phyloP scores from a whole-genome alignment of 2,113 vertebrate species.

The Vidua macroura region DNA sequence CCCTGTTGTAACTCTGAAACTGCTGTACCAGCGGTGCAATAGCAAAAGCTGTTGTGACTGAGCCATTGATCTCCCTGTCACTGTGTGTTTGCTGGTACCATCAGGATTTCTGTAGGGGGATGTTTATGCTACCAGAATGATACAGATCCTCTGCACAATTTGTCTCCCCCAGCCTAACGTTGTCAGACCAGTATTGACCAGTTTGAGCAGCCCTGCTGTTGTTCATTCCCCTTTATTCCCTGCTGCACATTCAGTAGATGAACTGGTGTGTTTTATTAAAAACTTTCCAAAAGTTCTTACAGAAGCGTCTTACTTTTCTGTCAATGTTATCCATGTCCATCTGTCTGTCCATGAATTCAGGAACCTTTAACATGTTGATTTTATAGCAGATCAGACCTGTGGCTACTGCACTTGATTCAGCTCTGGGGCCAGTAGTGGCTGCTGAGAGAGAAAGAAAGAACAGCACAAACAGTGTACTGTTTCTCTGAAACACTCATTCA shows the following conservation, averaged over 20 bases:
- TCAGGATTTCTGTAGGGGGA: neutral
- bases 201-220: neutral
- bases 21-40: neutral
- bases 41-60: neutral
- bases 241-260: neutral
- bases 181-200: neutral
- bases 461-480: neutral
- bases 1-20: neutral
- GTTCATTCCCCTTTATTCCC: neutral
- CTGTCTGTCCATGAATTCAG: neutral
- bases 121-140: neutral
- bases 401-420: neutral
- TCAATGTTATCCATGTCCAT: neutral
- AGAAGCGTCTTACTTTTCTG: neutral
- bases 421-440: neutral
- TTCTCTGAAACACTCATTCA: neutral
- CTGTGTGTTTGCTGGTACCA: neutral
- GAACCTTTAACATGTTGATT: neutral
- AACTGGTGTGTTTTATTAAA: neutral
- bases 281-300: neutral
- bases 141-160: neutral
- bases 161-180: neutral
- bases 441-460: neutral
- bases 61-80: conserved; percentile 2
- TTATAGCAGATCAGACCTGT: neutral